Conservation (phyloP, 2,888 invertebrate species). For the Tipula confusa region DNA sequence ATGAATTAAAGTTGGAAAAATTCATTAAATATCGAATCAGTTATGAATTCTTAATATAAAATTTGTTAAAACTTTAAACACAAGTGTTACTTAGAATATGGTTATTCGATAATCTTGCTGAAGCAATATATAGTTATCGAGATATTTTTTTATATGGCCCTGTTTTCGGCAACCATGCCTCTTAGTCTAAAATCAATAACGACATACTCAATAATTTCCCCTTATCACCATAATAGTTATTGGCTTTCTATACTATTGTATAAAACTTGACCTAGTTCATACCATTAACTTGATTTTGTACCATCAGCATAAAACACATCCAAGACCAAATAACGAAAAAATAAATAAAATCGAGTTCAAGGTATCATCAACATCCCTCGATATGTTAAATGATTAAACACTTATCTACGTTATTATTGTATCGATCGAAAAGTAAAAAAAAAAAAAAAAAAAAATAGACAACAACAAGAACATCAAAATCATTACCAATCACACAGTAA, state of each 20-base stretch:
- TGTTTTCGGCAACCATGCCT: no score
- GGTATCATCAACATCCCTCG: neutral
- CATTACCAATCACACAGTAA: conserved; percentile 25
- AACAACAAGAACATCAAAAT: conserved; percentile 7
- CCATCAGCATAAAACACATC: neutral
- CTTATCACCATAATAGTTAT: neutral
- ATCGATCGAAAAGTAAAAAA: neutral
- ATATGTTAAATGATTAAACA: neutral
- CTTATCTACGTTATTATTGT: neutral
- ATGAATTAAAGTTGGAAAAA: no score
- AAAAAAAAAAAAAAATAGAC: neutral
- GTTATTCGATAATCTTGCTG: no score
- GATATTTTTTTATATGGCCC: no score
- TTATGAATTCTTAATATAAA: no score
- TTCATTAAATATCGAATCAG: no score
- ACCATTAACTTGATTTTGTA: neutral
- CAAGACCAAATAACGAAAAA: no score
- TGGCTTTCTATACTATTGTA: no score
- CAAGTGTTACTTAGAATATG: no score
- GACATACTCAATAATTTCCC: neutral
- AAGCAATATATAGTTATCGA: no score
- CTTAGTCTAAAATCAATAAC: neutral
- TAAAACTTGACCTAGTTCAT: neutral
- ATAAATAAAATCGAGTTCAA: neutral
- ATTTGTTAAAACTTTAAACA: no score